phyloP scores from a whole-genome alignment of 1,140 invertebrate genomes.

The Brachionus rotundiformis region DNA sequence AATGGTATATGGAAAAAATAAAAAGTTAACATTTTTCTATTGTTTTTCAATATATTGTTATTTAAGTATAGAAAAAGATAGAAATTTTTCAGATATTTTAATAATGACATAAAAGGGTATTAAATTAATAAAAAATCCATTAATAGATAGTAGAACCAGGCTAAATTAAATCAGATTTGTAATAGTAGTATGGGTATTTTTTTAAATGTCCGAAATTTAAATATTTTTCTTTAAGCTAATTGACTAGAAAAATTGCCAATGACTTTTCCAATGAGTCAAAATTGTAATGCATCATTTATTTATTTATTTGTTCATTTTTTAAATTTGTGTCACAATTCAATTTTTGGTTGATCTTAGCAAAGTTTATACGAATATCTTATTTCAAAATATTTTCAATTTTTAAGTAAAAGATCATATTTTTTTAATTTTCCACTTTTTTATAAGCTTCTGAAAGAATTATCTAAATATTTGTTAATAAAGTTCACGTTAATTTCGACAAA shows the following conservation, averaged over 20 bases:
- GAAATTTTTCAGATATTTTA: too few species aligned
- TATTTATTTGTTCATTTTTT: not conserved
- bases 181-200: too few species aligned
- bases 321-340: not conserved
- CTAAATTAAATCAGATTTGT: too few species aligned
- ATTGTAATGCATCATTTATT: not conserved
- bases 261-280: not conserved
- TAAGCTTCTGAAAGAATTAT: not conserved
- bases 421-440: not conserved
- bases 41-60: too few species aligned
- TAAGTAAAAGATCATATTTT: constrained; percentile 8
- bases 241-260: not conserved
- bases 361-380: not conserved
- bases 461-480: not conserved
- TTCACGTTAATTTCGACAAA: not conserved
- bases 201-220: not conserved
- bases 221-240: not conserved
- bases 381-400: constrained; percentile 1
- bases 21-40: too few species aligned
- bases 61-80: too few species aligned
- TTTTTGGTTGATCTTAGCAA: not conserved
- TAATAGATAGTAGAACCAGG: too few species aligned
- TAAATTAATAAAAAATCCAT: too few species aligned
- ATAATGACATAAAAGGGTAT: too few species aligned
- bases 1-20: too few species aligned